These are phyloP conservation scores for Cyprinodon tularosa DNA, from an alignment of 2,113 vertebrate species.

Conservation along the genomic window DNA sequence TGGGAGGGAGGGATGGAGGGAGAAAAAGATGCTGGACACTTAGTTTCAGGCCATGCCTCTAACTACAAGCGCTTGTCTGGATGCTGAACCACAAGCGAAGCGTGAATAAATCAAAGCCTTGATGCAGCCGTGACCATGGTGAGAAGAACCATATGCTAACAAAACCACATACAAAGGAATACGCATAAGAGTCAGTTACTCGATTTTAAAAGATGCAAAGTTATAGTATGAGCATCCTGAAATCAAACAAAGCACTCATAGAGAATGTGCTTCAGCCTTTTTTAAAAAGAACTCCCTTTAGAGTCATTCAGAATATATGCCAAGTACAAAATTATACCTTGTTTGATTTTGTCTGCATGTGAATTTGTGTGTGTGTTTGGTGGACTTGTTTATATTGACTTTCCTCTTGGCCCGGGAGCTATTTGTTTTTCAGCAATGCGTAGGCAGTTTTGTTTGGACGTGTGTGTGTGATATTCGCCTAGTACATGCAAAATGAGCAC, in stretches of 20 bases:
- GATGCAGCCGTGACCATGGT: conserved; percentile 39
- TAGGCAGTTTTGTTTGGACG: conserved; percentile 50
- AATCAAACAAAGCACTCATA: conserved; percentile 16
- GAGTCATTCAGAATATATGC: conserved; percentile 19
- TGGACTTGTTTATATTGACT: conserved; percentile 45
- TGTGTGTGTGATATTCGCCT: conserved; percentile 37
- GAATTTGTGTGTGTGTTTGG: conserved; percentile 9
- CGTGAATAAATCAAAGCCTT: conserved; percentile 42
- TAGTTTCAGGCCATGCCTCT: conserved; percentile 48
- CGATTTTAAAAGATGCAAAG: conserved; percentile 42
- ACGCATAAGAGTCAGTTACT: conserved; percentile 21
- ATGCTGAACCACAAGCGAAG: conserved; percentile 44
- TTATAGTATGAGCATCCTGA: conserved; percentile 60
- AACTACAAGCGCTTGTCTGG: conserved; percentile 45
- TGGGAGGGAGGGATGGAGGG: conserved; percentile 33
- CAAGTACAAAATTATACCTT: conserved; percentile 32
- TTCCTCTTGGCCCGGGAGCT: conserved; percentile 35
- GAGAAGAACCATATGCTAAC: conserved; percentile 34
- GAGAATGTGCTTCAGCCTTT: conserved; percentile 3
- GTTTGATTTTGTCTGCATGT: conserved; percentile 17
- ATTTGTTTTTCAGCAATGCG: conserved; percentile 59
- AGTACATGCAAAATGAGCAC: conserved; percentile 10
- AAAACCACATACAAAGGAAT: conserved; percentile 7
- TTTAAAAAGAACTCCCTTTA: conserved; percentile 23
- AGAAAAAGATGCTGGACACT: conserved; percentile 46